These are phyloP conservation scores for Illadopsis cleaveri DNA, from an alignment of 2,113 vertebrate species.

Conservation along the genomic window DNA sequence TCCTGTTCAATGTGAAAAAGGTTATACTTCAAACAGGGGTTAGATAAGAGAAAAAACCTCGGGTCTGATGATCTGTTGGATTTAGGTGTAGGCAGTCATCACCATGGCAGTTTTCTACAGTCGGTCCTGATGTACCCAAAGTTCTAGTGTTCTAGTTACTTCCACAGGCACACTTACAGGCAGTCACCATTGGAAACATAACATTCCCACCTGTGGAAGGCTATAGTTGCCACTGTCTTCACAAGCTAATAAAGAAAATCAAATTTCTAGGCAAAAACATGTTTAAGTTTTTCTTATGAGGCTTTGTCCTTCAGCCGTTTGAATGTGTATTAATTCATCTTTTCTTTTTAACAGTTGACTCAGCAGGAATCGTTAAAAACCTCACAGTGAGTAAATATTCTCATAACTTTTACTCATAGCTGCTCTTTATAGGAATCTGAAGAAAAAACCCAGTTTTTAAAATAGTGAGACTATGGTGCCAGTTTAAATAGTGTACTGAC, in stretches of 20 bases:
- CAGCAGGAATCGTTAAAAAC: conserved; percentile 87
- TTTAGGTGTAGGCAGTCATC: neutral
- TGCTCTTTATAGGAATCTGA: neutral
- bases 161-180: neutral
- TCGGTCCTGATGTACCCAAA: neutral
- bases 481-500: neutral
- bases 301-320: neutral
- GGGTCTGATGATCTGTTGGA: neutral
- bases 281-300: neutral
- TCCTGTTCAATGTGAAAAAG: neutral
- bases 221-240: neutral
- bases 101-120: neutral
- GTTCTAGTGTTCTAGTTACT: neutral
- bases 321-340: neutral
- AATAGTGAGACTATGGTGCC: neutral
- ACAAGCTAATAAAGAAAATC: neutral
- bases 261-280: neutral
- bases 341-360: conserved; percentile 84
- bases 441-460: neutral
- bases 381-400: conserved; percentile 87
- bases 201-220: neutral
- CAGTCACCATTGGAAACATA: neutral
- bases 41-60: neutral
- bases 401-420: neutral
- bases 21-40: neutral